Evolutionary conservation across 37 sponge, comb jelly and placozoan species (phyloP), one percentile per base, ranked within the genome.

Genomic region (Petrosia ficiformis): DNA sequence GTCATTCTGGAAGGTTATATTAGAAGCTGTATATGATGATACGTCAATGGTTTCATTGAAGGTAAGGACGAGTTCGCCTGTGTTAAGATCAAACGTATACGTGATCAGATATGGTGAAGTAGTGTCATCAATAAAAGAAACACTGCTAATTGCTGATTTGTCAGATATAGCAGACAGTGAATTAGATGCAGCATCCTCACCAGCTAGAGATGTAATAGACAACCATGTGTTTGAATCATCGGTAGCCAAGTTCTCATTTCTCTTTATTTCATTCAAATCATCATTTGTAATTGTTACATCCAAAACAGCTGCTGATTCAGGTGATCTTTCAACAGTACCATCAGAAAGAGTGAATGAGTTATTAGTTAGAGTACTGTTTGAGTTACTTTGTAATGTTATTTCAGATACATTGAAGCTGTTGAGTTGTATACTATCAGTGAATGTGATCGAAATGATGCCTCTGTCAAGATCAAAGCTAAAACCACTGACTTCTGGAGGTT

Each of bases 221-320:
- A 93, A 59, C 60, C 39, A 79, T 26, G 90, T 86, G 64, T 68
- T 86, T 19, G 11, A 4, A 1, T 33, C 32, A 1, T 57, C 65
- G 3, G 80, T 86, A 29, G 94, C 94, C 24, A 93, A 74, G 39
- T 57, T 25, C 2, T 44, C 39, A 42, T 85, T 83, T 16, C 69
- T 73, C 79, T 93, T 93, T 78, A 93, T 89, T 4, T 89, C 77
- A 56, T 89, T 85, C 66, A 86, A 38, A 34, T 93, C 87, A n/a
- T 38, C 57, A 21, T 81, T 73, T 2, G 80, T 83, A 48, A 93
- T 58, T 3, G 59, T 64, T 11, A 93, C 29, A 54, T 71, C 65
- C 2, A 89, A 22, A 2, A 86, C 61, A 32, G 76, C 67, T 11
- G 78, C 44, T 36, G 85, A 69, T 0, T 28, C 38, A 11, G 84